These are phyloP conservation scores for Ictalurus furcatus DNA, from an alignment of 2,113 vertebrate species.

Conservation along the genomic window DNA sequence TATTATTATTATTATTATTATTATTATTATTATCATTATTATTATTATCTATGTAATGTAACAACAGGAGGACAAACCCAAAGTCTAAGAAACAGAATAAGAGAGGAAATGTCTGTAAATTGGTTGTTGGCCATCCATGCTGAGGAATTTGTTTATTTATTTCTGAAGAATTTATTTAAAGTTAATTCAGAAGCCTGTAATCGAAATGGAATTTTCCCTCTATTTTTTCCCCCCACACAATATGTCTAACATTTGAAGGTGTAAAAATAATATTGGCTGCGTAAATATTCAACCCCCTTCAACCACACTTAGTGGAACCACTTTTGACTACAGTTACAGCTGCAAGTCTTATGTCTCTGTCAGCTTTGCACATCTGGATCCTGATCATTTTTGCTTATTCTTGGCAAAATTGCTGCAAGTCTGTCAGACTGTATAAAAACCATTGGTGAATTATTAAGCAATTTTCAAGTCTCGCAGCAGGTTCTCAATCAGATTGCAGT, in stretches of 20 bases:
- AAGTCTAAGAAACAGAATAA: neutral
- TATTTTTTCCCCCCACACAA: neutral
- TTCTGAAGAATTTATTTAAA: neutral
- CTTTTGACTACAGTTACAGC: neutral
- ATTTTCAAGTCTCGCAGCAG: neutral
- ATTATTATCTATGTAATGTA: neutral
- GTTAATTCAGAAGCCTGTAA: neutral
- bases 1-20: no score
- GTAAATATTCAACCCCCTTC: neutral
- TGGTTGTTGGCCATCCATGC: neutral
- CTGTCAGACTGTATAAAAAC: neutral
- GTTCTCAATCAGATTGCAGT: neutral
- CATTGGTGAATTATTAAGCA: neutral
- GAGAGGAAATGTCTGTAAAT: neutral
- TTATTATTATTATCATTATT: no score
- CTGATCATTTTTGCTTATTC: neutral
- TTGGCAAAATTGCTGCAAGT: neutral
- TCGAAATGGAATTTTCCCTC: neutral
- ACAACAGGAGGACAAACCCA: neutral
- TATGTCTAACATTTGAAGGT: neutral
- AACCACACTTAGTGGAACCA: neutral
- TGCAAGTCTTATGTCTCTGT: neutral
- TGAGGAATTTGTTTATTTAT: neutral
- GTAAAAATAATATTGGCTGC: neutral
- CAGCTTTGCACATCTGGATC: neutral